Conservation (phyloP, 2,797 vertebrate genomes). For the Microctenopoma steveboyesi region DNA sequence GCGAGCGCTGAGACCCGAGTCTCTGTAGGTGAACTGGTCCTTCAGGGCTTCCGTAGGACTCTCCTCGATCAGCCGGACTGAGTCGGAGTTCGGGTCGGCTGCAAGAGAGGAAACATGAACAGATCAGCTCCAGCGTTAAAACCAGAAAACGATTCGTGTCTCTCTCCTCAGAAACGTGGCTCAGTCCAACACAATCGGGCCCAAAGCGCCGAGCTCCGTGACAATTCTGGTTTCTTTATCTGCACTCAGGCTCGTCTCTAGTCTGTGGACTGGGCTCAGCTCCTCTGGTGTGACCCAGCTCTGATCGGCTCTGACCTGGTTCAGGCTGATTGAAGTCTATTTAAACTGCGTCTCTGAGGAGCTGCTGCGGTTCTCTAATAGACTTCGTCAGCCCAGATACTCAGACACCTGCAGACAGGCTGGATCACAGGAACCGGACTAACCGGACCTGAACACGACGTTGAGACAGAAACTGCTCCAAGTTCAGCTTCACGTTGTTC, state of each 20-base stretch:
- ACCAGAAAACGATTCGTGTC: too few relatives aligned
- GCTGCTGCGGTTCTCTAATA: conserved; percentile 34
- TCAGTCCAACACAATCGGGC: too few relatives aligned
- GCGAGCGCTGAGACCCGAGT: conserved; percentile 81
- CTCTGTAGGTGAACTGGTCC: conserved; percentile 78
- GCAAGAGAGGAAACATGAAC: conserved; percentile 1
- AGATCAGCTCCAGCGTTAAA: too few relatives aligned
- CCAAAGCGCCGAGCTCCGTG: too few relatives aligned
- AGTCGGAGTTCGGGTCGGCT: conserved; percentile 65
- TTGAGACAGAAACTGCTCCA: too few relatives aligned
- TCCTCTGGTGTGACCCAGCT: conserved; percentile 9
- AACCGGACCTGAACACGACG: too few relatives aligned
- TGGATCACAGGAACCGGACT: too few relatives aligned
- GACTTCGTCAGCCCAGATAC: conserved; percentile 40
- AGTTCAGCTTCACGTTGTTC: too few relatives aligned
- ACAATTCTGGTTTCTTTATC: too few relatives aligned
- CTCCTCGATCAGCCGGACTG: conserved; percentile 72
- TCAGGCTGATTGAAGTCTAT: conserved; percentile 73
- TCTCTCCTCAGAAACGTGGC: too few relatives aligned
- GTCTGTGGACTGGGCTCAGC: neutral
- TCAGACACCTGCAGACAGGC: neutral
- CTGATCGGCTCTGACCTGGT: conserved; percentile 61
- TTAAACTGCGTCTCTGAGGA: conserved; percentile 60
- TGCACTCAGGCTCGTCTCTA: too few relatives aligned
- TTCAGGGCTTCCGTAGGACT: conserved; percentile 81